Percentiles rank a stretch among this genome's conserved stretches.
Conservation (phyloP, 2,888 invertebrate species). For the Matsumyia berberina region DNA sequence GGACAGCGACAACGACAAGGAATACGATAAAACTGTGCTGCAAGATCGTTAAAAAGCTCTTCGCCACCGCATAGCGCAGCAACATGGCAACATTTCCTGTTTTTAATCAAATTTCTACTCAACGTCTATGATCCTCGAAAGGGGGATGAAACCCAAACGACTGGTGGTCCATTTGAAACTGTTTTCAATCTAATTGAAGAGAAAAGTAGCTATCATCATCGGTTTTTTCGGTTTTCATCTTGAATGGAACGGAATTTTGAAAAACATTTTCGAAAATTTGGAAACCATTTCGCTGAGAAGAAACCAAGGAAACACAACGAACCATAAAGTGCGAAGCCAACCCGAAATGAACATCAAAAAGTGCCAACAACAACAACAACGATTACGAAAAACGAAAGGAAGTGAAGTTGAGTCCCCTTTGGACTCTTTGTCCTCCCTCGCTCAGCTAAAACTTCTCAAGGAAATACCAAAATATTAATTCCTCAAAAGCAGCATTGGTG, state of each 20-base stretch:
- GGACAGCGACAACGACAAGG: too few species aligned
- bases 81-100: conserved; percentile 29
- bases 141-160: conserved; percentile 17
- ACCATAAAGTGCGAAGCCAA: conserved; percentile 33
- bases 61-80: conserved; percentile 2
- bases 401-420: conserved; percentile 58
- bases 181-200: neutral
- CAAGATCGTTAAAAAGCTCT: conserved; percentile 69
- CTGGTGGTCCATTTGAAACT: neutral
- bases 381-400: conserved; percentile 36
- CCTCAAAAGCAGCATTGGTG: conserved; percentile 17
- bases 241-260: too few species aligned
- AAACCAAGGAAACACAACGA: conserved; percentile 40
- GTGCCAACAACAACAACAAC: conserved; percentile 14
- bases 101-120: neutral
- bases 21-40: conserved; percentile 21
- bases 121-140: conserved; percentile 10
- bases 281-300: neutral
- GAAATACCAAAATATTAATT: conserved; percentile 62
- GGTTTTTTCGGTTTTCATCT: neutral
- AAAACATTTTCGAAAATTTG: conserved; percentile 20
- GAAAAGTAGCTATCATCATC: neutral
- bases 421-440: conserved; percentile 10
- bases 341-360: conserved; percentile 38
- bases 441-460: conserved; percentile 15